Evolutionary conservation across 2,797 vertebrate genomes (phyloP).

Genomic region (Sylvilagus floridanus): DNA sequence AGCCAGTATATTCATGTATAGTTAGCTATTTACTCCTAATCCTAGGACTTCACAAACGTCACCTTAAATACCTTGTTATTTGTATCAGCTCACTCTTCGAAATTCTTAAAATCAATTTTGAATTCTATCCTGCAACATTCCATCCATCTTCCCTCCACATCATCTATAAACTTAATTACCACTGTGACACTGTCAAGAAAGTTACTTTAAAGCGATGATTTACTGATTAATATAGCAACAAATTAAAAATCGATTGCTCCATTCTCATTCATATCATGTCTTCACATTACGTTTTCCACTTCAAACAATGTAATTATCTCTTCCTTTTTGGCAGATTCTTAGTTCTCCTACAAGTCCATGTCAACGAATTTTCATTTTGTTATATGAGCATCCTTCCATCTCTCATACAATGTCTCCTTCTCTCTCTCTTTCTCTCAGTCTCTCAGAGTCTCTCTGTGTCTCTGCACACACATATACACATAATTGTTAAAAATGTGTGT

Average conservation of each 20-base stretch:
- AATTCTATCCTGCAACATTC: neutral
- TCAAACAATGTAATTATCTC: neutral
- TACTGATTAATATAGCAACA: neutral
- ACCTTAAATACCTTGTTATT: conserved; percentile 16
- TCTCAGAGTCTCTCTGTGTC: neutral
- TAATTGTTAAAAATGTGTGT: neutral
- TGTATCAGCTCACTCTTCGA: conserved; percentile 1
- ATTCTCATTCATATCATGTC: neutral
- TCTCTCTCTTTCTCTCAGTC: neutral
- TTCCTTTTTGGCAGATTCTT: neutral
- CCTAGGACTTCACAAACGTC: neutral
- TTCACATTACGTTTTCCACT: neutral
- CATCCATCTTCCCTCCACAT: neutral
- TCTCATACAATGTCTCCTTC: neutral
- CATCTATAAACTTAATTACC: neutral
- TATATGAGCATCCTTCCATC: neutral
- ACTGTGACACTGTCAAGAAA: neutral
- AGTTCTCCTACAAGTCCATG: neutral
- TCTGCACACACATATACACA: neutral
- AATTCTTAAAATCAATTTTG: neutral
- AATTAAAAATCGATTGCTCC: neutral
- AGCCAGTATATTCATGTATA: neutral
- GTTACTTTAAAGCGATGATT: neutral
- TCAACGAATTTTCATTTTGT: neutral
- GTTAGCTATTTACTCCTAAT: neutral